Conservation (phyloP, 2,888 invertebrate species). For the Altica lythri region DNA sequence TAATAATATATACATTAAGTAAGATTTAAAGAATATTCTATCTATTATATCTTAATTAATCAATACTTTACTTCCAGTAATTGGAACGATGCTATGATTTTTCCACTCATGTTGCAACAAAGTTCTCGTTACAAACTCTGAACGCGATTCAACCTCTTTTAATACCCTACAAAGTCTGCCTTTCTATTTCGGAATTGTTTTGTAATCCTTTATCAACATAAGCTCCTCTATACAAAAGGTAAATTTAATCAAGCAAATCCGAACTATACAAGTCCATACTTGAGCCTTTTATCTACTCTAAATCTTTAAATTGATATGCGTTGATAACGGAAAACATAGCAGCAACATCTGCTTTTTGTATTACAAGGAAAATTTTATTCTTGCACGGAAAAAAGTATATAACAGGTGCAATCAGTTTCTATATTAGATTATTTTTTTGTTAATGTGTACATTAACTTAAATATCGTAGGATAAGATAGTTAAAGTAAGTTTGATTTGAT, state of each 20-base stretch:
- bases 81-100: too few species aligned
- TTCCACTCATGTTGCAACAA: too few species aligned
- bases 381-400: not conserved
- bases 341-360: not conserved
- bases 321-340: not conserved
- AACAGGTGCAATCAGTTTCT: too few species aligned
- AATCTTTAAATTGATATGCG: slow-evolving; percentile 2
- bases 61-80: too few species aligned
- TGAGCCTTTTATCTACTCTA: slow-evolving; percentile 6
- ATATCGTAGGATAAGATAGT: too few species aligned
- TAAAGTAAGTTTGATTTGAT: too few species aligned
- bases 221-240: not conserved
- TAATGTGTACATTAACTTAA: too few species aligned
- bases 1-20: too few species aligned
- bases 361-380: not conserved
- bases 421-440: too few species aligned
- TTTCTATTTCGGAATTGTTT: slow-evolving; percentile 3
- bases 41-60: too few species aligned
- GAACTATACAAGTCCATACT: slow-evolving; percentile 2
- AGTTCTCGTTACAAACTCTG: not conserved
- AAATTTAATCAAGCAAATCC: slow-evolving; percentile 7
- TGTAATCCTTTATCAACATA: slow-evolving; percentile 8
- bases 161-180: not conserved
- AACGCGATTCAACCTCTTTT: too few species aligned
- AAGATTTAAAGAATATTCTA: too few species aligned